These are phyloP conservation scores for Colaptes auratus DNA, from an alignment of 2,113 vertebrate genomes.

Conservation along the genomic window DNA sequence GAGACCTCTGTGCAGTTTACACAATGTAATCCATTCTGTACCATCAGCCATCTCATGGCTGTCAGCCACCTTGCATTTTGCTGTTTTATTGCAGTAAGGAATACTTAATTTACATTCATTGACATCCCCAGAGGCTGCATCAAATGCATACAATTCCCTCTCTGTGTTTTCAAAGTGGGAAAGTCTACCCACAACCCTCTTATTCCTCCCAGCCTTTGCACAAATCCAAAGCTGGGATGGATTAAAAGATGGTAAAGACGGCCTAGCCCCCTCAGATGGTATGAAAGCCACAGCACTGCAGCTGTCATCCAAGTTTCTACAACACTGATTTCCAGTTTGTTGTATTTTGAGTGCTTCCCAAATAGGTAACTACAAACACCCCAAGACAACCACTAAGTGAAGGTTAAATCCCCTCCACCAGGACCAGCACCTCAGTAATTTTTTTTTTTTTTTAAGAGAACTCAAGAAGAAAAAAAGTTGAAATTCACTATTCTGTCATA, in stretches of 20 bases:
- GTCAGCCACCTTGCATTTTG: constrained; percentile 4
- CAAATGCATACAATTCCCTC: neutral
- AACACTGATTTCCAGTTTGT: neutral
- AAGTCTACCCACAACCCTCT: neutral
- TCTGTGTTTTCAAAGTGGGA: neutral
- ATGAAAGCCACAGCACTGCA: neutral
- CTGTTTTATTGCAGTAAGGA: constrained; percentile 1
- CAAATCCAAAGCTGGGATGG: neutral
- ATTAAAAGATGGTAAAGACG: neutral
- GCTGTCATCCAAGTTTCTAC: neutral
- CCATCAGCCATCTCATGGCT: neutral
- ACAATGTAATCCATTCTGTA: neutral
- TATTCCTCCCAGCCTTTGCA: neutral
- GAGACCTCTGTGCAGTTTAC: neutral
- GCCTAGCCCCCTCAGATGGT: neutral
- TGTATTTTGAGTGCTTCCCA: neutral
- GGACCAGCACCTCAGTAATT: neutral
- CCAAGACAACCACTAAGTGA: neutral
- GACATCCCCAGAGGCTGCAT: neutral
- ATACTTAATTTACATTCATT: constrained; percentile 24
- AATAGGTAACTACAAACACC: neutral
- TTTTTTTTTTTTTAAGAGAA: neutral
- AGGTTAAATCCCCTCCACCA: neutral
- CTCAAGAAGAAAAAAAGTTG: neutral
- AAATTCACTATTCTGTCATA: neutral